These are phyloP conservation scores for Lathamus discolor DNA, from an alignment of 2,113 vertebrate genomes.

Conservation along the genomic window DNA sequence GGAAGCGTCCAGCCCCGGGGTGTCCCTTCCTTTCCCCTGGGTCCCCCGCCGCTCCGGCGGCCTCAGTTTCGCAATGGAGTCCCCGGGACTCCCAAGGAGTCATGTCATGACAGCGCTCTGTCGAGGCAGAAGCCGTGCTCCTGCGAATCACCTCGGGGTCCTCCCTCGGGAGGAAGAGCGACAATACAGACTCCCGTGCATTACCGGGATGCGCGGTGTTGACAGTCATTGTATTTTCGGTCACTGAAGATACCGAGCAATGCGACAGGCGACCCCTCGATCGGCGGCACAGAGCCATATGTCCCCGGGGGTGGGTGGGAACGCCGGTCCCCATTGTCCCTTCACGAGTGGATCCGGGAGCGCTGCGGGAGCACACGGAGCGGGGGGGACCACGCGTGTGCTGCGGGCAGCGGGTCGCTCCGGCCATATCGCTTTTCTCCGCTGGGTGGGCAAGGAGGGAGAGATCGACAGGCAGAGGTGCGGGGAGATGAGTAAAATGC, in stretches of 20 bases:
- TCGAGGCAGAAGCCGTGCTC: background rate
- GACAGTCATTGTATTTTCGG: background rate
- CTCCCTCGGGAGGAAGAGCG: background rate
- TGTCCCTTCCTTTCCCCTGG: background rate
- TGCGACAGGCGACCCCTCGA: background rate
- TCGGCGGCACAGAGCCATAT: background rate
- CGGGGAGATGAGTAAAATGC: background rate
- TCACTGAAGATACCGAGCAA: background rate
- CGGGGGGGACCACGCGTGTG: background rate
- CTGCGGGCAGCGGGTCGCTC: background rate
- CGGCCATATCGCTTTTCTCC: background rate
- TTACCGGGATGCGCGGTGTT: background rate
- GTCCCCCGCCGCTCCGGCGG: background rate
- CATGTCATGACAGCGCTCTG: background rate
- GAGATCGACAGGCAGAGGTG: background rate
- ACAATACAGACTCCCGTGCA: background rate
- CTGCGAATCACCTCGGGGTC: background rate
- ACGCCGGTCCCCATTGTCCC: background rate
- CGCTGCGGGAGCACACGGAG: background rate
- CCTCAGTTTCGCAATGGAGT: background rate
- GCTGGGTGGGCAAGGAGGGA: background rate
- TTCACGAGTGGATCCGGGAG: background rate
- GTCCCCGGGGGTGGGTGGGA: background rate
- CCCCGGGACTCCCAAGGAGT: background rate
- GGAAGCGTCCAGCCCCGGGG: background rate